Conservation (phyloP, 1,140 invertebrate species). For the Drosophila triauraria region DNA sequence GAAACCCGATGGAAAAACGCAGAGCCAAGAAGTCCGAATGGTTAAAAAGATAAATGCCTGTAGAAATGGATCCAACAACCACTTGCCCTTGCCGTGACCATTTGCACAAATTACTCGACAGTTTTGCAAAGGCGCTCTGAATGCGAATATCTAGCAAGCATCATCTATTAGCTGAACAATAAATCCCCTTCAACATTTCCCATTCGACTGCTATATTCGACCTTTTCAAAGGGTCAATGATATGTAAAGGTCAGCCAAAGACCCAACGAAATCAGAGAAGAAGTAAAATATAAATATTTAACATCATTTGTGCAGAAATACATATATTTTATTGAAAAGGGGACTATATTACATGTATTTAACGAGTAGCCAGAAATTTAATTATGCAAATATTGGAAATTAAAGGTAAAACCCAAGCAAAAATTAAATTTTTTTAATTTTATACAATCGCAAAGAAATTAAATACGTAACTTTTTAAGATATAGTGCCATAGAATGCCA, state of each 20-base stretch:
- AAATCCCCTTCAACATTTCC: slow-evolving; percentile 42
- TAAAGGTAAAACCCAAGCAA: too few species aligned
- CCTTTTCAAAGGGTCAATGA: slow-evolving; percentile 27
- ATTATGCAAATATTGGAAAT: too few species aligned
- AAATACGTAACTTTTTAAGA: not conserved
- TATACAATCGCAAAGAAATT: not conserved
- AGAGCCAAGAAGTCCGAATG: slow-evolving; percentile 15
- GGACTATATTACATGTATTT: too few species aligned
- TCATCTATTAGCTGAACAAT: slow-evolving; percentile 57
- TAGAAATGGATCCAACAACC: slow-evolving; percentile 24
- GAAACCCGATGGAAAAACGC: slow-evolving; percentile 6
- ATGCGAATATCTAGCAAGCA: slow-evolving; percentile 51
- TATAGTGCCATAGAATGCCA: not conserved
- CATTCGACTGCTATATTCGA: slow-evolving; percentile 1
- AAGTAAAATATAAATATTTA: too few species aligned
- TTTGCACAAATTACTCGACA: slow-evolving; percentile 56
- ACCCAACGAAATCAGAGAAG: not conserved
- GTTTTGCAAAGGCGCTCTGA: slow-evolving; percentile 27
- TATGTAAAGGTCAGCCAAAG: slow-evolving; percentile 9
- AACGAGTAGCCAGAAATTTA: too few species aligned
- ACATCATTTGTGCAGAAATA: too few species aligned
- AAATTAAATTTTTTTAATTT: not conserved
- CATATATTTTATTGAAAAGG: too few species aligned
- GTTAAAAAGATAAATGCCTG: slow-evolving; percentile 43
- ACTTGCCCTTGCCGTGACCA: slow-evolving; percentile 14